Evolutionary conservation across 2,888 invertebrate species (phyloP), one percentile per base, ranked within the genome.

Genomic region (Lypha dubia): DNA sequence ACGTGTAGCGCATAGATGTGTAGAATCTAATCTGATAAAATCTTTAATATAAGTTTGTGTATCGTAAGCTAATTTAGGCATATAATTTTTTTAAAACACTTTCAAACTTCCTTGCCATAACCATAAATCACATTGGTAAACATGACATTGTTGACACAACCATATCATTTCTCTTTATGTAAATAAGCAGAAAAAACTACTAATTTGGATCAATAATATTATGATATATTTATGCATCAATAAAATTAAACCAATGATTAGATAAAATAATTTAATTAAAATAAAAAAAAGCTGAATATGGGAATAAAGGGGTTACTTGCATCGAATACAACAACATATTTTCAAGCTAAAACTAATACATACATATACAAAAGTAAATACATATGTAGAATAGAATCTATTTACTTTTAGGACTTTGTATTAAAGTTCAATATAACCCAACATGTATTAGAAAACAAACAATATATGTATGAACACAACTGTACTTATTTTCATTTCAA

Each of bases 331-430:
- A 60, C 60, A 63, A 56, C 60, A 44, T 38, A 20, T 38, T 67
- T 56, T 74, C 44, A 62, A 60, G 35, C 35, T 35, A 2, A 24
- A 38, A 4, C 17, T 0, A 20, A 51, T 11, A 28, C 8, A n/a
- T n/a, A n/a, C n/a, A n/a, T n/a, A n/a, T n/a, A n/a, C 20, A n/a
- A 17, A 17, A 22, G 15, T 9, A 49, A 41, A 49, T 4, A 68
- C 38, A 68, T n/a, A n/a, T n/a, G n/a, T n/a, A n/a, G n/a, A 28
- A 28, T 28, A 28, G 11, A 38, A 60, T 44, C 3, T 81, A 81
- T 77, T 74, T 79, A 71, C 44, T 17, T 75, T 63, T 56, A 81
- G 84, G 73, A 84, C 80, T 77, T 77, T 51, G 5, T 56, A 76
- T 70, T 51, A 67, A 70, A 84, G 77, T 62, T 70, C 70, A 73